A percentile compares a stretch with the other conserved stretches of the same genome.
Conservation (phyloP, 2,797 vertebrate genomes). For the Alosa sapidissima region DNA sequence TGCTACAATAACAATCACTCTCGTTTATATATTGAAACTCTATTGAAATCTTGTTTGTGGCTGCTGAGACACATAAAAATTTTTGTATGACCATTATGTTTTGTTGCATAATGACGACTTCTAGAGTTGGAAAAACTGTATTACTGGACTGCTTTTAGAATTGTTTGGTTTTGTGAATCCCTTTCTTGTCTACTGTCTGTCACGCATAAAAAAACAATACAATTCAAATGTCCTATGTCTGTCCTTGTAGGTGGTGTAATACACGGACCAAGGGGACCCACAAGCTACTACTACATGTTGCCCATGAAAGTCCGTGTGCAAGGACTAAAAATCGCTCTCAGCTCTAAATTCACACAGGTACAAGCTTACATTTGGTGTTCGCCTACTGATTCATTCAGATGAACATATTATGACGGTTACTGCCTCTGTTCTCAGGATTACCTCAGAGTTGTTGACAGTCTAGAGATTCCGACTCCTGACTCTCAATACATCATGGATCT, state of each 20-base stretch:
- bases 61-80: too few relatives aligned
- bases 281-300: constrained; percentile 91
- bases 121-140: too few relatives aligned
- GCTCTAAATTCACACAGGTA: constrained; percentile 87
- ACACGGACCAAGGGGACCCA: constrained; percentile 89
- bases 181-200: background rate
- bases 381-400: background rate
- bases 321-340: constrained; percentile 86
- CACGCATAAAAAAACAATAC: background rate
- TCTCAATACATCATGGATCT: constrained; percentile 81
- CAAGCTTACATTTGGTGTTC: background rate
- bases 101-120: too few relatives aligned
- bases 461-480: constrained; percentile 81
- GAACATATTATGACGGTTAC: background rate
- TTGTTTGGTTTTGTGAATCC: too few relatives aligned
- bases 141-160: too few relatives aligned
- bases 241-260: constrained; percentile 77
- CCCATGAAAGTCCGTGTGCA: constrained; percentile 86
- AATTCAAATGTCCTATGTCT: background rate
- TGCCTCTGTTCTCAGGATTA: constrained; percentile 67
- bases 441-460: constrained; percentile 80
- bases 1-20: too few relatives aligned
- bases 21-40: too few relatives aligned
- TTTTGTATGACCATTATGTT: too few relatives aligned
- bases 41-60: too few relatives aligned